Evolutionary conservation across 64 coral and sea anemone species (phyloP), one percentile per base, ranked within the genome.

Genomic region (Catalaphyllia jardinei): DNA sequence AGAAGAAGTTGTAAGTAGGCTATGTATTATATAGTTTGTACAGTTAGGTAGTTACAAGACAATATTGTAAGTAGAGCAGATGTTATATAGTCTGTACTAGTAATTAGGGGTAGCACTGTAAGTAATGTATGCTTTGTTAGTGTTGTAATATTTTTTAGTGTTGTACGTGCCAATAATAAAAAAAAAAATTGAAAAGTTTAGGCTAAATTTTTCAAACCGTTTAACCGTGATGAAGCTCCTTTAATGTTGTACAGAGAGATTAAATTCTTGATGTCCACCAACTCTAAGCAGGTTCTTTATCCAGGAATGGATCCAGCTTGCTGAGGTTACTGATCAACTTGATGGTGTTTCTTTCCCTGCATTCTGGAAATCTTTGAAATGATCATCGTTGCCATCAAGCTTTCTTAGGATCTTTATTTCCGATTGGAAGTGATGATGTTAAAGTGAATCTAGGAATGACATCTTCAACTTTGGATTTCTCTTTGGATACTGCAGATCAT

Each of bases 271-370:
- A 5, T 76, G 61, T 57, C 93, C 93, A 5, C 88, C 93, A 24
- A 90, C 83, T 63, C 93, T 76, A 28, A 94, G 80, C 15, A 94
- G 52, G 52, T 24, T 90, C 72, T 67, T 74, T 52, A 74, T 94
- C 93, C 15, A 87, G 6, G 54, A 87, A 90, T 29, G 83, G 93
- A 20, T 94, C 79, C 0, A 93, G 92, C 67, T 71, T 92, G 75
- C 79, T 67, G 4, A 92, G 29, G 39, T 75, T n/a, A n/a, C n/a
- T n/a, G n/a, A n/a, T n/a, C 0, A 52, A 10, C 73, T 81, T 88
- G 29, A 88, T 31, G 65, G 22, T 72, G n/a, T 87, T 72, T 33
- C 83, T 86, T 25, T 87, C 57, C 4, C 62, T 55, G 81, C 89
- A 1, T 33, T 78, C n/a, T 33, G 27, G 18, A 60, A 35, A 38